Base-by-base conservation (phyloP, 1,140 invertebrate genomes). In the Trachymyrmex septentrionalis region DNA sequence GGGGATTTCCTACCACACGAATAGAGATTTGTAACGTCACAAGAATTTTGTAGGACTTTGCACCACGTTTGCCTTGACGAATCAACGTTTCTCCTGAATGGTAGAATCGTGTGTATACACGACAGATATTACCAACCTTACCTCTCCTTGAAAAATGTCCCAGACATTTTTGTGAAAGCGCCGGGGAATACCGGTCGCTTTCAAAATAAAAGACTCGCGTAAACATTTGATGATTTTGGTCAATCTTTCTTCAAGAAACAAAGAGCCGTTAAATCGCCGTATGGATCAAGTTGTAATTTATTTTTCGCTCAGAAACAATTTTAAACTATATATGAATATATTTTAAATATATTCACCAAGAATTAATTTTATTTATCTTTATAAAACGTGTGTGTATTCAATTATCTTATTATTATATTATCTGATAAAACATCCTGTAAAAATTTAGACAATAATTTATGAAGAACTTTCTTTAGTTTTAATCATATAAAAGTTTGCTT, bases 41-140 rank as follows among this genome's bases (percentile, higher is more conserved):
- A 66, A 67, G 61, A 67, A 80, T 34, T 78, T 67, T 67, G 61
- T 80, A 67, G 44, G 27, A 80, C 76, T 80, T 66, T 67, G 61
- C 76, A 30, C 61, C 76, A 14, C 76, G 76, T 67, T 67, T 67
- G 53, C 61, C 76, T 80, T 80, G 76, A 53, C 61, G 7, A n/a
- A 53, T 12, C 27, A 34, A 38, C 21, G 9, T 76, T n/a, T 80
- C 61, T 67, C 76, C 19, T 48, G 19, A 66, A 21, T 53, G 27
- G 44, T 27, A 1, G 24, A 57, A 30, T 78, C 21, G 44, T 50
- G 27, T 24, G 38, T 48, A 69, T 61, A 21, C 10, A 5, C 4
- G 38, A 27, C 10, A 64, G 24, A 78, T 66, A 64, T 76, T 44
- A 44, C 14, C 2, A 21, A 9, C 9, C 9, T 61, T n/a, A 21